Evolutionary conservation across 2,888 invertebrate species (phyloP).

Genomic region (Stegana nigrithorax): DNA sequence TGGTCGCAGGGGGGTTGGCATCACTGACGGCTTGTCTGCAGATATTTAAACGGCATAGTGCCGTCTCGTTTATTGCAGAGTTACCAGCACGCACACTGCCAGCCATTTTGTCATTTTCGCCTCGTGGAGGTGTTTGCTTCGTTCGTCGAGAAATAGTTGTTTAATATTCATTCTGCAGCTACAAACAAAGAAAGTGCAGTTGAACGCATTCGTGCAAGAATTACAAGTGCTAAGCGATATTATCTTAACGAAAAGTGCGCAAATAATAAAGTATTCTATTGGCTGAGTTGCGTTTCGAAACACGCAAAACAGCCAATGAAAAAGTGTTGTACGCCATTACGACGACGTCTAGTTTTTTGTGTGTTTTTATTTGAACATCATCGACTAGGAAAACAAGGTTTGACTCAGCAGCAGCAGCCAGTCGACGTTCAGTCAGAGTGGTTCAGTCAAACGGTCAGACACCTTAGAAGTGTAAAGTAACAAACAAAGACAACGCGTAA

Average conservation of each 20-base stretch:
- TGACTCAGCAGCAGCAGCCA: background rate
- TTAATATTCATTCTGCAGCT: slow-evolving; percentile 41
- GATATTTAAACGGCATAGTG: too few species aligned
- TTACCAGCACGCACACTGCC: too few species aligned
- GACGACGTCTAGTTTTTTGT: too few species aligned
- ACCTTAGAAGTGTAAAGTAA: background rate
- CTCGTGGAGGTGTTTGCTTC: too few species aligned
- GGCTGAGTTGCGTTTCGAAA: background rate
- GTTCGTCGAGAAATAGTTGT: slow-evolving; percentile 13
- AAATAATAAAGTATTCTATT: background rate
- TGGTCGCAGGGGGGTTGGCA: too few species aligned
- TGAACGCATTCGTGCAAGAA: slow-evolving; percentile 20
- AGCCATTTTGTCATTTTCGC: slow-evolving; percentile 18
- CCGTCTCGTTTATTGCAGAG: too few species aligned
- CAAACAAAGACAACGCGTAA: background rate
- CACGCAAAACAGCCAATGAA: background rate
- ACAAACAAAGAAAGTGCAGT: slow-evolving; percentile 62
- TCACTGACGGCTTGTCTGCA: too few species aligned
- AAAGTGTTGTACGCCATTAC: too few species aligned
- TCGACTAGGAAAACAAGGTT: background rate
- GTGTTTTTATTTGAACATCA: too few species aligned
- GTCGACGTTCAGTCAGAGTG: background rate
- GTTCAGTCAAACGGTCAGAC: background rate
- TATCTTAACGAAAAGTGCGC: background rate
- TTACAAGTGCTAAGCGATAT: background rate